Evolutionary conservation across 1,140 invertebrate genomes (phyloP), one percentile per base, ranked within the genome.

Genomic region (Copidosoma floridanum): DNA sequence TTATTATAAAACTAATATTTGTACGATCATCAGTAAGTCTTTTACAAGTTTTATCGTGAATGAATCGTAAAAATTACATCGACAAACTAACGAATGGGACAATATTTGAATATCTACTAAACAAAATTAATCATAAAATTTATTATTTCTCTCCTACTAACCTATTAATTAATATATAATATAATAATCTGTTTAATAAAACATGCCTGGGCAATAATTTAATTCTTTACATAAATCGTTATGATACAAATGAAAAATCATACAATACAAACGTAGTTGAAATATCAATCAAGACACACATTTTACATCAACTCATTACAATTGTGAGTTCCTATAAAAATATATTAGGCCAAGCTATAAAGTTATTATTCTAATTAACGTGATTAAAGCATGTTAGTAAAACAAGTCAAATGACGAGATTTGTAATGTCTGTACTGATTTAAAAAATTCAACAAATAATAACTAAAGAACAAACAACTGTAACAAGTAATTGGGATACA

Each of bases 191-290:
- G 54, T 61, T n/a, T 74, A 78, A 68, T 72, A 77, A 79, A 76
- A 78, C 75, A 78, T 78, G 73, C 73, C 72, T 75, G n/a, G 71
- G 74, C 68, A 78, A 79, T 78, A 77, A 78, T 77, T 78, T 78
- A 80, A 71, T 70, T 71, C 67, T 60, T 67, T 71, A 65, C 56
- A 63, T 54, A 23, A 71, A 76, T 70, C 57, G 44, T 73, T 68
- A 76, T 73, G 74, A 72, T 37, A 71, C 75, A 74, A 75, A 77
- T n/a, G n/a, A n/a, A 78, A 74, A 77, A 65, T 70, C 64, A 66
- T 70, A 69, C 68, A 65, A 69, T 69, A 65, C 75, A 68, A 68
- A 70, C 47, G 71, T 77, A 24, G 40, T 18, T 47, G 51, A 53
- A 58, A 59, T 60, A n/a, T 48, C 53, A 53, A n/a, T 21, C 32